phyloP scores from a whole-genome alignment of 2,888 invertebrate species.

The Cistogaster globosa region DNA sequence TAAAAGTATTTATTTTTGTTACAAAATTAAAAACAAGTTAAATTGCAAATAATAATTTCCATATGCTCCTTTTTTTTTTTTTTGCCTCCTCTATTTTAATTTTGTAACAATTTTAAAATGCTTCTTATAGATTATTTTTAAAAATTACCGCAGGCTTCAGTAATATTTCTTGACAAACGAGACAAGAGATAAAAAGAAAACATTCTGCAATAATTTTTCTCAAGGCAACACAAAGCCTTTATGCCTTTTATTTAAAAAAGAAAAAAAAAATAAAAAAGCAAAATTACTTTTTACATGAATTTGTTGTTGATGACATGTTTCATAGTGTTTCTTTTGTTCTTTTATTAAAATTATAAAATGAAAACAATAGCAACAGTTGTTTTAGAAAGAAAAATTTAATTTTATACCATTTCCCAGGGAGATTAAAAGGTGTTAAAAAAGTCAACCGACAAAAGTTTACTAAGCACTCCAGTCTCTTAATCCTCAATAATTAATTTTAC shows the following conservation, averaged over 20 bases:
- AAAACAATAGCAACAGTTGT: constrained; percentile 39
- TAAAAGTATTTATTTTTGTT: constrained; percentile 1
- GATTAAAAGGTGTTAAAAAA: constrained; percentile 1
- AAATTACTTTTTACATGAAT: constrained; percentile 55
- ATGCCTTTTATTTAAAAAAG: constrained; percentile 18
- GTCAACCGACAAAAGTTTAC: background rate
- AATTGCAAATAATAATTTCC: constrained; percentile 58
- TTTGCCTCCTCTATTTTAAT: background rate
- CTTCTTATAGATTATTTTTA: constrained; percentile 24
- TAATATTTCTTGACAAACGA: constrained; percentile 30
- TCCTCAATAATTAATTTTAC: too few species aligned
- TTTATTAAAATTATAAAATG: constrained; percentile 4
- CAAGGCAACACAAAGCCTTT: background rate
- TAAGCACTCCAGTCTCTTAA: too few species aligned
- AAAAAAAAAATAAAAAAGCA: constrained; percentile 26
- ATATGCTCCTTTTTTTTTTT: constrained; percentile 11
- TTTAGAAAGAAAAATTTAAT: background rate
- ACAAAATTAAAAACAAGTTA: background rate
- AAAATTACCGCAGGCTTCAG: constrained; percentile 49
- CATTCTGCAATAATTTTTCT: constrained; percentile 16
- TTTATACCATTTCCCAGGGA: constrained; percentile 37
- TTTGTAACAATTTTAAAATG: background rate
- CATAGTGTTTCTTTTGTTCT: constrained; percentile 25
- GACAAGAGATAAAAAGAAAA: background rate
- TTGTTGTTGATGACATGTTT: constrained; percentile 66